phyloP scores from a whole-genome alignment of 1,140 invertebrate species.

The Magallana gigas region DNA sequence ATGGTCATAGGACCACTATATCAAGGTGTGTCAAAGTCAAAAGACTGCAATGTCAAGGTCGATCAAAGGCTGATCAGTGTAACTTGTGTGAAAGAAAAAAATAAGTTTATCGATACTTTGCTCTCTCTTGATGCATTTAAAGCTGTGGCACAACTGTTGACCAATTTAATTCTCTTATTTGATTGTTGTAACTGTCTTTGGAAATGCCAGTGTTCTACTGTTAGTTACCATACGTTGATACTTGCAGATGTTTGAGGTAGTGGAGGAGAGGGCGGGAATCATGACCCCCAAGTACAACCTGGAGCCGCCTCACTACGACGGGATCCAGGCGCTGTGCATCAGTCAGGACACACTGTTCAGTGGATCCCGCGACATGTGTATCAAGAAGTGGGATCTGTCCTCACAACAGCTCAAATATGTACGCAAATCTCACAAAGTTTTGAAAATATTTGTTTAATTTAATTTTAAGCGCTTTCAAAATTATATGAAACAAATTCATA shows the following conservation, averaged over 20 bases:
- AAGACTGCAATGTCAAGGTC: too few species aligned
- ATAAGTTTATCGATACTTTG: background rate
- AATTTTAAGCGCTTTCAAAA: background rate
- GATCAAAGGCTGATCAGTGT: too few species aligned
- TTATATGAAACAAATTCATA: too few species aligned
- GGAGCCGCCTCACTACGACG: constrained; percentile 94
- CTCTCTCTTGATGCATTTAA: too few species aligned
- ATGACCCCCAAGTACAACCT: constrained; percentile 86
- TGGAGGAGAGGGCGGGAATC: constrained; percentile 82
- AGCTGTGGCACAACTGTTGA: too few species aligned
- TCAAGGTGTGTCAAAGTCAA: too few species aligned
- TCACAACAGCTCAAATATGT: constrained; percentile 86
- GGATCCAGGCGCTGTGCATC: constrained; percentile 89
- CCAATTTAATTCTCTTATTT: too few species aligned
- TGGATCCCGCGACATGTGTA: constrained; percentile 91
- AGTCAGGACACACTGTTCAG: constrained; percentile 86
- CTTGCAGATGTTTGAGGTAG: constrained; percentile 83
- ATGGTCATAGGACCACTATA: constrained; percentile 80
- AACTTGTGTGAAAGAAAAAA: too few species aligned
- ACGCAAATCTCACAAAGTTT: constrained; percentile 54
- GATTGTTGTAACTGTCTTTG: too few species aligned
- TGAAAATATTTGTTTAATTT: background rate
- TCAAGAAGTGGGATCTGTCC: constrained; percentile 91
- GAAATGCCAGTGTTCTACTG: too few species aligned
- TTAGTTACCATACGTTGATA: background rate